Percentiles rank a stretch among this genome's conserved stretches.
These are phyloP conservation scores for Rotaria magnacalcarata DNA, from an alignment of 2,888 invertebrate genomes.

Conservation along the genomic window DNA sequence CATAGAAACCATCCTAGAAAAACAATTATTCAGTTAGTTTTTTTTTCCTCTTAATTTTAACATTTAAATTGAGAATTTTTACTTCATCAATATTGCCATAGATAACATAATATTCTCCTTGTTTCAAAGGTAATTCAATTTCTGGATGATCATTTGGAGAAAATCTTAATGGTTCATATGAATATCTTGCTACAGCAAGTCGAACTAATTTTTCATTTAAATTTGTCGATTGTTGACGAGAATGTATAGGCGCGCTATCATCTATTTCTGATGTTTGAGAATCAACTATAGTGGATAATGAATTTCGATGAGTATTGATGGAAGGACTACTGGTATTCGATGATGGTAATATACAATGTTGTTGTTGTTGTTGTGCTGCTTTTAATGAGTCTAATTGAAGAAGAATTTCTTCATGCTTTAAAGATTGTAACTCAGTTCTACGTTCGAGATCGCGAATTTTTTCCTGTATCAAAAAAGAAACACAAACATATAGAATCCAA, in stretches of 20 bases:
- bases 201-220: conserved; percentile 7
- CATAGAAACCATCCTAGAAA: conserved; percentile 76
- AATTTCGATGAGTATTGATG: not conserved
- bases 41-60: no score
- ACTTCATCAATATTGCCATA: conserved; percentile 69
- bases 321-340: not conserved
- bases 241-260: not conserved
- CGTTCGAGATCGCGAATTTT: conserved; percentile 75
- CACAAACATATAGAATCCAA: no score
- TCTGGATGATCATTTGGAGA: conserved; percentile 83
- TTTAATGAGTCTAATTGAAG: conserved; percentile 74
- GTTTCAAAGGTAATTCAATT: conserved; percentile 81
- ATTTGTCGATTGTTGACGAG: not conserved
- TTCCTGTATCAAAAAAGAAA: conserved; percentile 47
- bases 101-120: conserved; percentile 90
- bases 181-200: conserved; percentile 56
- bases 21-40: not conserved
- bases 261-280: not conserved
- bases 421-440: conserved; percentile 72
- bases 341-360: conserved; percentile 47
- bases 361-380: conserved; percentile 54
- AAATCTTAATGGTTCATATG: conserved; percentile 68
- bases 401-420: conserved; percentile 80
- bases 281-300: not conserved
- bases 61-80: conserved; percentile 17